Evolutionary conservation across 2,113 vertebrate genomes (phyloP).

Genomic region (Turnix velox): DNA sequence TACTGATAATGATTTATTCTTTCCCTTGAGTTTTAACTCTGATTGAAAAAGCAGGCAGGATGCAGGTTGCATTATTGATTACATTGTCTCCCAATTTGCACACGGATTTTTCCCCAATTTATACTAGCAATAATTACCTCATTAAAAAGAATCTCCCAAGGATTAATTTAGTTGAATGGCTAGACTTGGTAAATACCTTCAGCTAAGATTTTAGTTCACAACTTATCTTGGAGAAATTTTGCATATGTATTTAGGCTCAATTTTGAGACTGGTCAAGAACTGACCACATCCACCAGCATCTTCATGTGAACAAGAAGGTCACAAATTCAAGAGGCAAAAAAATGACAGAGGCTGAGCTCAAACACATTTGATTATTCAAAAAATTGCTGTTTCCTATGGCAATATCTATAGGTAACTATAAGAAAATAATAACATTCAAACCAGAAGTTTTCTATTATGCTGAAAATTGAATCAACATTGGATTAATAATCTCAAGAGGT

Average conservation of each 20-base stretch:
- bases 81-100: background rate
- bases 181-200: background rate
- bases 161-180: background rate
- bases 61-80: slow-evolving; percentile 14
- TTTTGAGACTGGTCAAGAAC: background rate
- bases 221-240: background rate
- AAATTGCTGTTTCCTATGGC: background rate
- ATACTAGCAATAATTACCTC: slow-evolving; percentile 5
- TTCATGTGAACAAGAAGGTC: background rate
- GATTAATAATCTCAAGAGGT: background rate
- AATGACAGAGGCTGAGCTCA: background rate
- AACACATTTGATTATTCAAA: background rate
- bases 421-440: background rate
- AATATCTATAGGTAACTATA: background rate
- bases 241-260: background rate
- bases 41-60: background rate
- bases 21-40: slow-evolving; percentile 12
- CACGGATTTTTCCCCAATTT: background rate
- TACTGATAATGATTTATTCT: background rate
- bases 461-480: background rate
- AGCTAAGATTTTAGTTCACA: background rate
- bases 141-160: slow-evolving; percentile 15
- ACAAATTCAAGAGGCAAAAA: background rate
- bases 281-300: background rate
- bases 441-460: background rate